Percentiles rank a stretch among this genome's conserved stretches.
Conservation (phyloP, 2,888 invertebrate species). For the Boloria selene region DNA sequence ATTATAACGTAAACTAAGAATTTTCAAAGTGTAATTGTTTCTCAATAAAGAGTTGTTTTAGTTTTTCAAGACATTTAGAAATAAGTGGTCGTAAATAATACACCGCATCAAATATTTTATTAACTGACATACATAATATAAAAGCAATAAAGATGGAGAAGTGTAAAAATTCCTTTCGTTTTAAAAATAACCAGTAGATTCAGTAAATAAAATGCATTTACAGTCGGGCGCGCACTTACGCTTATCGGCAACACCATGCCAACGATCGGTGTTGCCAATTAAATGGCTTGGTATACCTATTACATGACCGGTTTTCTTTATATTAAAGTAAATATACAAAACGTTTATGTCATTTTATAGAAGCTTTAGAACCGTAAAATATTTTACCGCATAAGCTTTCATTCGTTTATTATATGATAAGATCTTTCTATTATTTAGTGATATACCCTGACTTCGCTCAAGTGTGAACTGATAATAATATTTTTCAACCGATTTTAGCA, state of each 20-base stretch:
- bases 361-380: too few relatives aligned
- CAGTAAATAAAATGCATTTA: constrained; percentile 36
- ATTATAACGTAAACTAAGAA: too few relatives aligned
- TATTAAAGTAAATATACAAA: constrained; percentile 1
- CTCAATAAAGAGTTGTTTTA: too few relatives aligned
- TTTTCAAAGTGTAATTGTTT: too few relatives aligned
- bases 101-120: too few relatives aligned
- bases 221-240: constrained; percentile 40
- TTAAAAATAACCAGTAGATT: constrained; percentile 28
- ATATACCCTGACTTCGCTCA: too few relatives aligned
- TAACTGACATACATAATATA: neutral
- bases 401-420: too few relatives aligned
- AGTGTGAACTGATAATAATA: too few relatives aligned
- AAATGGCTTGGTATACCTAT: constrained; percentile 14
- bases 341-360: neutral
- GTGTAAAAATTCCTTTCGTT: neutral
- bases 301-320: constrained; percentile 14
- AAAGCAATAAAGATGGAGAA: neutral
- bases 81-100: too few relatives aligned
- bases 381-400: too few relatives aligned
- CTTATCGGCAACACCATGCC: constrained; percentile 43
- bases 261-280: constrained; percentile 21
- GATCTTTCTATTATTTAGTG: neutral
- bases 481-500: too few relatives aligned
- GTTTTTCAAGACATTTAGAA: too few relatives aligned